These are phyloP conservation scores for Poeciliopsis occidentalis DNA, from an alignment of 2,113 vertebrate genomes.

Conservation along the genomic window DNA sequence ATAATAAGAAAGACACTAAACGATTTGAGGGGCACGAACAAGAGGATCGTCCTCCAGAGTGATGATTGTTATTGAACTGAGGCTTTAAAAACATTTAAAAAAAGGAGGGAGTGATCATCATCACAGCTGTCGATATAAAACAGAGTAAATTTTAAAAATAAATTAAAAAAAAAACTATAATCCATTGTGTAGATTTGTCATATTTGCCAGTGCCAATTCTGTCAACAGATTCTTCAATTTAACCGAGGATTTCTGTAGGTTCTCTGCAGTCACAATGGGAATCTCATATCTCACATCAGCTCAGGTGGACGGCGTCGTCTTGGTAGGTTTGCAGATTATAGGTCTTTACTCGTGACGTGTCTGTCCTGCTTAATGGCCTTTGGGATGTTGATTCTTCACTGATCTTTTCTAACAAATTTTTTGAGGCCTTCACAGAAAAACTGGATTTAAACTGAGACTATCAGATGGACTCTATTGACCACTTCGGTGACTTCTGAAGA, in stretches of 20 bases:
- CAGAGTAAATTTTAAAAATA: slow-evolving; percentile 63
- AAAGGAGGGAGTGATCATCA: slow-evolving; percentile 38
- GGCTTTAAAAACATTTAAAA: slow-evolving; percentile 20
- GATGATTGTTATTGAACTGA: slow-evolving; percentile 37
- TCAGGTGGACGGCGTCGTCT: no score
- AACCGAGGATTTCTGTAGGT: no score
- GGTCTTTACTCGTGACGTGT: not conserved
- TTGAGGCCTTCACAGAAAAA: not conserved
- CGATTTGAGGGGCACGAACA: slow-evolving; percentile 23
- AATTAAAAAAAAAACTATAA: no score
- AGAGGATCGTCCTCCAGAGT: slow-evolving; percentile 40
- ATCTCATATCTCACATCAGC: no score
- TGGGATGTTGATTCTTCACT: not conserved
- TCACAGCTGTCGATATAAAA: slow-evolving; percentile 63
- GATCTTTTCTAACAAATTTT: not conserved
- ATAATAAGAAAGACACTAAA: slow-evolving; percentile 35
- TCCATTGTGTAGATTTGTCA: not conserved
- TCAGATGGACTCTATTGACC: not conserved
- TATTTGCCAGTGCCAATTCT: not conserved
- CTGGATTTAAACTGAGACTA: not conserved
- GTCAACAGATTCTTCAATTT: no score
- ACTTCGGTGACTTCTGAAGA: not conserved
- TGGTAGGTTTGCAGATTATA: no score
- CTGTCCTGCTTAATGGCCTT: not conserved
- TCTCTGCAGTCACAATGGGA: no score